Percentiles rank a stretch among this genome's conserved stretches.
Conservation (phyloP, 2,113 vertebrate genomes). For the Mirza zaza region DNA sequence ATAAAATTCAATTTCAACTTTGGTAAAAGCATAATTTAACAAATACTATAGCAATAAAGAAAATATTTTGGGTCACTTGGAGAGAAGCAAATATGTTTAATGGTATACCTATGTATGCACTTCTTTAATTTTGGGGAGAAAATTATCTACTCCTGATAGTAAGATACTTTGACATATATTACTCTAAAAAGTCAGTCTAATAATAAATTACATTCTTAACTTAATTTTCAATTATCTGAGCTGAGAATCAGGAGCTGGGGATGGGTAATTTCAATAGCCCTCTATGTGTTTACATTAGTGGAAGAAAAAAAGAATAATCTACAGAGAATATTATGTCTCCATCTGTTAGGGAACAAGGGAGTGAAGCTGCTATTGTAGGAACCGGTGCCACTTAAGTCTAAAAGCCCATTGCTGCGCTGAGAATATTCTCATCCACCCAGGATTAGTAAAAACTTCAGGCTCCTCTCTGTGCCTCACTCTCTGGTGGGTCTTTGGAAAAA, state of each 20-base stretch:
- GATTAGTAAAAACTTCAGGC: not conserved
- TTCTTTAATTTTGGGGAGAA: not conserved
- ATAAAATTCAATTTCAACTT: not conserved
- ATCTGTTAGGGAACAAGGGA: not conserved
- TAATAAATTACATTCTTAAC: not conserved
- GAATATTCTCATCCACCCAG: not conserved
- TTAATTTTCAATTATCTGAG: constrained; percentile 20
- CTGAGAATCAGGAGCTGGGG: not conserved
- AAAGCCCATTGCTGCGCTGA: fast-evolving
- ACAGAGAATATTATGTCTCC: not conserved
- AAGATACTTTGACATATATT: not conserved
- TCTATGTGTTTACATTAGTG: not conserved
- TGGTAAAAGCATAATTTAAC: not conserved
- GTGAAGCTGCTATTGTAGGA: not conserved
- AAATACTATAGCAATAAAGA: not conserved
- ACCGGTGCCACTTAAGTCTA: not conserved
- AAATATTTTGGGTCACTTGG: not conserved
- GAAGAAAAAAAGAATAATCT: not conserved
- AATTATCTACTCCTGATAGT: not conserved
- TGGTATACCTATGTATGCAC: not conserved
- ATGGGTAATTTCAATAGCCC: not conserved
- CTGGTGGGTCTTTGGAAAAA: not conserved
- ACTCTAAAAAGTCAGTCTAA: not conserved
- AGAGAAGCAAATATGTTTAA: not conserved
- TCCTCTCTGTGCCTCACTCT: not conserved